Evolutionary conservation across 2,113 vertebrate genomes (phyloP).

Genomic region (Sakesphorus luctuosus): DNA sequence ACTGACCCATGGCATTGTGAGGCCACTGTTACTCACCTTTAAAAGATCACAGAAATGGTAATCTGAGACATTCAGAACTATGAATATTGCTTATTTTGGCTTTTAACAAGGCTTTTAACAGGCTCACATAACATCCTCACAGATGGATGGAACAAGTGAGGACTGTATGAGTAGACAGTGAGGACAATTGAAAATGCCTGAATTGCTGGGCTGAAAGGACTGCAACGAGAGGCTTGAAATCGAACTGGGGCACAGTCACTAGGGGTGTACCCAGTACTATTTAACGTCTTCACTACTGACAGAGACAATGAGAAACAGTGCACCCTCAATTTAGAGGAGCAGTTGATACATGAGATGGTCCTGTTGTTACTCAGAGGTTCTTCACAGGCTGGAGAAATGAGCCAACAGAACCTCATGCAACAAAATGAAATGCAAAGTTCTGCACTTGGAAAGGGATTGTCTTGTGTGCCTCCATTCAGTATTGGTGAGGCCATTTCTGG

Average conservation of each 20-base stretch:
- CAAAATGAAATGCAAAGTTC: not conserved
- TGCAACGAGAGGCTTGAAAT: not conserved
- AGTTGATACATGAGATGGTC: not conserved
- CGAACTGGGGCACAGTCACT: not conserved
- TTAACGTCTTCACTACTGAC: not conserved
- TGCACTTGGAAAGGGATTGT: not conserved
- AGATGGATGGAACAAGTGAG: not conserved
- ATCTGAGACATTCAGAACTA: not conserved
- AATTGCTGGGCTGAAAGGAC: not conserved
- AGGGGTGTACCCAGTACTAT: not conserved
- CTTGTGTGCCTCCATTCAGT: not conserved
- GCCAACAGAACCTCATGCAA: not conserved
- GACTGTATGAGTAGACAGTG: not conserved
- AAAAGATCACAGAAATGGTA: not conserved
- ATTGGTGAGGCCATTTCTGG: not conserved
- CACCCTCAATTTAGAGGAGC: not conserved
- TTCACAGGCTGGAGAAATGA: not conserved
- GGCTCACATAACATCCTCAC: not conserved
- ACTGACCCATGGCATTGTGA: not conserved
- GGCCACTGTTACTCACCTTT: not conserved
- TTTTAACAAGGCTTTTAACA: not conserved
- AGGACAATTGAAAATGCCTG: not conserved
- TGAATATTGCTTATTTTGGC: not conserved
- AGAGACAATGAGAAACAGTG: not conserved
- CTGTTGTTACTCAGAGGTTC: not conserved